These are phyloP conservation scores for Noctuana brunneofusca DNA, from an alignment of 2,888 invertebrate species.

Conservation along the genomic window DNA sequence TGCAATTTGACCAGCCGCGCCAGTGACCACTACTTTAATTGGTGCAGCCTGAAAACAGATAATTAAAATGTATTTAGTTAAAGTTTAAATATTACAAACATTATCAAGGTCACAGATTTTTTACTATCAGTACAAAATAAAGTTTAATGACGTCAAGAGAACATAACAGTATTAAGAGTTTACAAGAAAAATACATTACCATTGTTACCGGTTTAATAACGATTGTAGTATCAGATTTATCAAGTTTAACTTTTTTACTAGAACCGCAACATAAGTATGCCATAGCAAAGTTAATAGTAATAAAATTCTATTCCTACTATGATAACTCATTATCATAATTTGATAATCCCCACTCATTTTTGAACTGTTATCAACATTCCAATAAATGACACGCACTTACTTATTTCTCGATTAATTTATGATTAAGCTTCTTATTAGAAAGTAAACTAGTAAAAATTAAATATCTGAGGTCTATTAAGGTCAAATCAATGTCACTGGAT, in stretches of 20 bases:
- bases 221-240: constrained; percentile 41
- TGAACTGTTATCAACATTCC: constrained; percentile 1
- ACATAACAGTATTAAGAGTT: constrained; percentile 3
- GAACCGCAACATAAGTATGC: constrained; percentile 52
- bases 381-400: not conserved
- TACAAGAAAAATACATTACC: constrained; percentile 43
- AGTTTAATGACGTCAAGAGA: not conserved
- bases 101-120: not conserved
- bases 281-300: constrained; percentile 41
- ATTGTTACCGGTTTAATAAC: constrained; percentile 45
- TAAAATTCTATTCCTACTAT: constrained; percentile 9
- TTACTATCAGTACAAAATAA: not conserved
- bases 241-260: constrained; percentile 39
- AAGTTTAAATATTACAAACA: no score
- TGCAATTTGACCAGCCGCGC: constrained; percentile 99
- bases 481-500: constrained; percentile 73
- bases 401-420: not conserved
- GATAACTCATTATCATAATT: constrained; percentile 32
- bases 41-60: constrained; percentile 86
- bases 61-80: not conserved
- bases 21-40: constrained; percentile 97
- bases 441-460: not conserved
- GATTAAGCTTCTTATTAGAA: no score
- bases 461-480: constrained; percentile 48
- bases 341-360: constrained; percentile 35